phyloP scores from a whole-genome alignment of 2,113 vertebrate genomes.

The Marmota flaviventris region DNA sequence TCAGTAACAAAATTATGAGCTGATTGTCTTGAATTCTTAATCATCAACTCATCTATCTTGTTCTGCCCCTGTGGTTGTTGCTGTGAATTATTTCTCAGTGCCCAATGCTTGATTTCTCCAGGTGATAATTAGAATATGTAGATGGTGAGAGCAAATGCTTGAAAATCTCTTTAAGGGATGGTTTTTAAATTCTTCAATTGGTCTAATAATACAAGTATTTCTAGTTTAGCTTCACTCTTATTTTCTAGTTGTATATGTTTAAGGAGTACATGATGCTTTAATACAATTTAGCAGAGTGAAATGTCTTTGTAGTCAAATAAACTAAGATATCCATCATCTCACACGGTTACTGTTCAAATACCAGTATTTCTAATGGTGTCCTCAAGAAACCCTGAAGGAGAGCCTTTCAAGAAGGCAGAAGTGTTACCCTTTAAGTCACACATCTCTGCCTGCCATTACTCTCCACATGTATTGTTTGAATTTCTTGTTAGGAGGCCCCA shows the following conservation, averaged over 20 bases:
- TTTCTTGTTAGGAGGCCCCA: background rate
- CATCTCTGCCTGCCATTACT: background rate
- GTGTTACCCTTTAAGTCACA: background rate
- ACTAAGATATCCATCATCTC: background rate
- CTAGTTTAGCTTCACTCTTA: background rate
- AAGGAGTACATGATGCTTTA: background rate
- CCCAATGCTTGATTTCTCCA: background rate
- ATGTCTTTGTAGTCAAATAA: background rate
- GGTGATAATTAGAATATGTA: background rate
- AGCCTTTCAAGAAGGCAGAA: background rate
- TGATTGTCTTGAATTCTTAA: background rate
- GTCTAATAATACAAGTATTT: background rate
- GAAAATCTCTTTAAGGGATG: background rate
- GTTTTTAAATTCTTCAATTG: background rate
- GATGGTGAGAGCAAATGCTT: background rate
- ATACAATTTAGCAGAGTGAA: background rate
- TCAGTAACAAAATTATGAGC: background rate
- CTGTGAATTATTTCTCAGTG: background rate
- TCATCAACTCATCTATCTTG: background rate
- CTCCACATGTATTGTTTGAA: background rate
- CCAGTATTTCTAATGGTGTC: background rate
- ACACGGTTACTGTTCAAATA: background rate
- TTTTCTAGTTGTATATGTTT: background rate
- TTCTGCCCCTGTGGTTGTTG: background rate
- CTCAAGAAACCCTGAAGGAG: background rate